These are phyloP conservation scores for Idaea straminata DNA, from an alignment of 2,888 invertebrate species.

Conservation along the genomic window DNA sequence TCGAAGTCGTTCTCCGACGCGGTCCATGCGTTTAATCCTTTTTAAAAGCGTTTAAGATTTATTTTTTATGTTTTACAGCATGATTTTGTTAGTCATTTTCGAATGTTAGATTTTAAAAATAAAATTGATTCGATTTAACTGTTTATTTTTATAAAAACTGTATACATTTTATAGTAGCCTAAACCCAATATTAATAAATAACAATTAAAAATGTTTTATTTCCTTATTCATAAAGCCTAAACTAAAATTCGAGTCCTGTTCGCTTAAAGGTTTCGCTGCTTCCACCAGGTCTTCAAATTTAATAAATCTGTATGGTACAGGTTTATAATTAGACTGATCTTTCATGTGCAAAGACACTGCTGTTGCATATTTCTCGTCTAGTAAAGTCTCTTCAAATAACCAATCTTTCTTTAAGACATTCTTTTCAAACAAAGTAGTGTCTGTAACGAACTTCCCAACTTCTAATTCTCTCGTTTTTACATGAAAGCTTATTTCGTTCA, in stretches of 20 bases:
- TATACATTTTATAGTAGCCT: not conserved
- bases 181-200: conserved; percentile 12
- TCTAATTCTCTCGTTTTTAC: conserved; percentile 78
- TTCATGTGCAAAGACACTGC: conserved; percentile 83
- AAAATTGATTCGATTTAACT: not conserved
- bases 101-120: conserved; percentile 30
- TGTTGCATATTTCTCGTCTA: conserved; percentile 88
- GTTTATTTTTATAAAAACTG: not conserved
- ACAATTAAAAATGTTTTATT: conserved; percentile 36
- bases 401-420: conserved; percentile 81
- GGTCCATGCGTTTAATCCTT: conserved; percentile 96
- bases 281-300: conserved; percentile 81
- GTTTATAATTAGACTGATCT: conserved; percentile 35
- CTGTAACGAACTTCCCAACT: conserved; percentile 67
- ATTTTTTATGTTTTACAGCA: conserved; percentile 19
- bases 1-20: conserved; percentile 94
- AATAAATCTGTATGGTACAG: conserved; percentile 74
- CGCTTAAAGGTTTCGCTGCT: conserved; percentile 63
- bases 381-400: conserved; percentile 91
- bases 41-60: conserved; percentile 33
- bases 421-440: conserved; percentile 84
- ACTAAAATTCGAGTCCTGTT: conserved; percentile 78
- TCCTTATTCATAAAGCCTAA: conserved; percentile 81
- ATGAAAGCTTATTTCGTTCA: conserved; percentile 88
- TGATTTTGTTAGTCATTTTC: conserved; percentile 17